Percentiles rank a stretch among this genome's conserved stretches.
These are phyloP conservation scores for Sepioteuthis lessoniana DNA, from an alignment of 2,888 invertebrate species.

Conservation along the genomic window DNA sequence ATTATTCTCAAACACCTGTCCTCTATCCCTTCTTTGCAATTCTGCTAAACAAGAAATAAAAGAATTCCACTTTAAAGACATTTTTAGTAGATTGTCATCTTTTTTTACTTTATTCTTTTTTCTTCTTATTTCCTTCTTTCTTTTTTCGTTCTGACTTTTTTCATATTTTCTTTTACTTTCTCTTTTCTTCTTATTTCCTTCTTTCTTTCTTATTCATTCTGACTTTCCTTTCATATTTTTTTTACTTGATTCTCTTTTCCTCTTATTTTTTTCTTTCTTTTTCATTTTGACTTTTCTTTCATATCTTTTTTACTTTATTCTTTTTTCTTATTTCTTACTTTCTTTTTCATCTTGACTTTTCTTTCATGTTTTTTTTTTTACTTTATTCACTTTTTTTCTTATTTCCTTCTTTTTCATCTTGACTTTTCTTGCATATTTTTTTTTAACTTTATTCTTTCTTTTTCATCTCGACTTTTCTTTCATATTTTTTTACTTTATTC, in stretches of 20 bases:
- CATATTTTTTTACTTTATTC: no score
- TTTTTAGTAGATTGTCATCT: background rate
- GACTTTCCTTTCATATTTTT: background rate
- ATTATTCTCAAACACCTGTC: slow-evolving; percentile 25
- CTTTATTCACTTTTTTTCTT: no score
- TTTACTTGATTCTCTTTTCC: background rate
- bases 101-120: background rate
- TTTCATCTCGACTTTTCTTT: no score
- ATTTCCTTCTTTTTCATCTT: no score
- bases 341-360: background rate
- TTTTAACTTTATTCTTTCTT: no score
- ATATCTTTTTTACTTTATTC: background rate
- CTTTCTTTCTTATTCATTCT: background rate
- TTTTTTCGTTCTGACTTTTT: background rate
- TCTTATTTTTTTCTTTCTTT: background rate
- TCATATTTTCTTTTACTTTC: background rate
- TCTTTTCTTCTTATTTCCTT: background rate
- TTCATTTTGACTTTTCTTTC: background rate
- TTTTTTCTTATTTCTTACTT: background rate
- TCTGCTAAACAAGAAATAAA: background rate
- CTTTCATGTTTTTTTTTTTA: background rate
- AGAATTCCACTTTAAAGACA: background rate
- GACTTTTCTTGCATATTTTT: no score
- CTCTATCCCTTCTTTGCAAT: background rate
- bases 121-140: background rate